Base-by-base conservation (phyloP, 2,113 vertebrate genomes). In the Tricholaema leucomelas region DNA sequence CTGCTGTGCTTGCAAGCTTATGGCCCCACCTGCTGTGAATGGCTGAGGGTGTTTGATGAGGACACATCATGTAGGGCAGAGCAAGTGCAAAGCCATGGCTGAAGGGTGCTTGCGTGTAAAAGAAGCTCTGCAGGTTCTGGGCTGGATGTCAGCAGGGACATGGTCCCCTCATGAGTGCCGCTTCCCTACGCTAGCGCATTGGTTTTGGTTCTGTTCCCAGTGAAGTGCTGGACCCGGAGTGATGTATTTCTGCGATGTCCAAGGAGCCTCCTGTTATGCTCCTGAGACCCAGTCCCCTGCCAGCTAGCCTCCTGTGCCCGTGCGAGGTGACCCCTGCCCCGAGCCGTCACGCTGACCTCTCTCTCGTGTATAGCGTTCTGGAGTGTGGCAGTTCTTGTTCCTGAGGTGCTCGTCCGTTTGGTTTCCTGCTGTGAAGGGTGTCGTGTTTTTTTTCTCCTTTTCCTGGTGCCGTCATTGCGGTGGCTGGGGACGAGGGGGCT, bases 341-440 rank as follows among this genome's bases (percentile, higher is more conserved):
- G 38, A 56, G 91, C 73, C 67, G 17, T 79, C 55, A 12, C 74
- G 88, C 91, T 27, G 70, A 54, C 91, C 88, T 83, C 60, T 83
- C 72, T 85, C 92, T 92, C 91, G 70, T 94, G 18, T 91, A 77
- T 91, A 87, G 67, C 93, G 36, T 96, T 91, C 94, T 87, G 86
- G 66, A 55, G 50, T 91, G 94, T 96, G 90, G 54, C 85, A 50
- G n/a, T 96, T 92, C 88, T 56, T 94, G 96, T 97, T 84, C 92
- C 91, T 80, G 88, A 90, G 92, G 88, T 94, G 89, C 88, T 92
- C 42, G 94, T 97, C 93, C 38, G 76, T 96, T 91, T 60, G 58
- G 72, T 97, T 97, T 95, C 87, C 96, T 90, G 58, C 96, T 86
- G 94, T 96, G 94, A 94, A 94, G 91, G 76, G 88, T 97, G 90